phyloP scores from a whole-genome alignment of 2,113 vertebrate species.

The Cryptomyrus ogoouensis region DNA sequence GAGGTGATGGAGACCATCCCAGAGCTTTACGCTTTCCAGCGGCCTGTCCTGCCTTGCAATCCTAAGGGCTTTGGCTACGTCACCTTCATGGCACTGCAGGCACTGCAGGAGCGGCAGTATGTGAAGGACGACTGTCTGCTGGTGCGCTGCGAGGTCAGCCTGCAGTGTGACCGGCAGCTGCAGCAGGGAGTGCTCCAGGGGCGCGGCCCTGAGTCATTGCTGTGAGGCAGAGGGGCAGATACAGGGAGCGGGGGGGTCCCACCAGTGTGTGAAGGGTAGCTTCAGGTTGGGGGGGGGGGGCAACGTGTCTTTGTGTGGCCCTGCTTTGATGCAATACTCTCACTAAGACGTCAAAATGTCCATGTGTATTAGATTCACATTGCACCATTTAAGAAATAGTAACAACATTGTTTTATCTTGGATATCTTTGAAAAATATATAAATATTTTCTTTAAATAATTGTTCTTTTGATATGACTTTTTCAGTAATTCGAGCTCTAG shows the following conservation, averaged over 20 bases:
- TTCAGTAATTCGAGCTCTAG: not conserved
- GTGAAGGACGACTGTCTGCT: conserved; percentile 83
- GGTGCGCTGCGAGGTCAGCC: conserved; percentile 85
- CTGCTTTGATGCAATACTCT: not conserved
- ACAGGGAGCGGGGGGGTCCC: not conserved
- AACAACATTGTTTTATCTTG: not conserved
- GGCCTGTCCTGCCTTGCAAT: conserved; percentile 76
- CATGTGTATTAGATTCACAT: not conserved
- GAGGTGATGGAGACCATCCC: conserved; percentile 97
- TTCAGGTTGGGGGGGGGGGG: not conserved
- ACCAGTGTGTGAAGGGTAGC: not conserved
- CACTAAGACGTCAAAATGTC: not conserved
- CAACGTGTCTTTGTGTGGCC: not conserved
- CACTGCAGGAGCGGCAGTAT: conserved; percentile 73
- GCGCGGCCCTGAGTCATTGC: conserved; percentile 68
- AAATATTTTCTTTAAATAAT: not conserved
- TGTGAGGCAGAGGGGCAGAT: conserved; percentile 20
- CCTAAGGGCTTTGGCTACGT: conserved; percentile 96
- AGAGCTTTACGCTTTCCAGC: conserved; percentile 88
- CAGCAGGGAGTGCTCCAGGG: conserved; percentile 80
- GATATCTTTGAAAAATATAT: not conserved
- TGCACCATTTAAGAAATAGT: not conserved
- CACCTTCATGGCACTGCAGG: conserved; percentile 84
- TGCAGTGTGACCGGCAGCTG: conserved; percentile 67
- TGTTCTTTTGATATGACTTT: not conserved